These are phyloP conservation scores for Xiphorhynchus elegans DNA, from an alignment of 2,113 vertebrate species.

Conservation along the genomic window DNA sequence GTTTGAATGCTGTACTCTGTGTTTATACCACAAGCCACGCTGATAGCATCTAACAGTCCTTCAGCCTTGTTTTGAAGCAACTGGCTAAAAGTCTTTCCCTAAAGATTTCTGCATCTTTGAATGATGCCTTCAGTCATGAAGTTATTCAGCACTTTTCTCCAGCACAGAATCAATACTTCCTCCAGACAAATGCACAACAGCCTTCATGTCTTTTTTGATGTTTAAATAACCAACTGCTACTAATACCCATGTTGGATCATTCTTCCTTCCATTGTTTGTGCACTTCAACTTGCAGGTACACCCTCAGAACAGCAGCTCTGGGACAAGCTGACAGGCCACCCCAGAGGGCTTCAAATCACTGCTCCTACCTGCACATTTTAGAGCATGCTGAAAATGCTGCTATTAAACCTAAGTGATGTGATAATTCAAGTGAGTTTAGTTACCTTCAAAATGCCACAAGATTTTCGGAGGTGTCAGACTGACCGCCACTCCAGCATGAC, in stretches of 20 bases:
- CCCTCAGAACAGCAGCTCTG: neutral
- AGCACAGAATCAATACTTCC: neutral
- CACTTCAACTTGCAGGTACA: neutral
- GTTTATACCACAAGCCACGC: neutral
- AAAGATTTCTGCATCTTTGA: neutral
- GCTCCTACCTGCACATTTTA: neutral
- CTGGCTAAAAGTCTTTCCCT: neutral
- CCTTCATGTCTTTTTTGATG: neutral
- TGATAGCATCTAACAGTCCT: neutral
- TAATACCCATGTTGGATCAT: neutral
- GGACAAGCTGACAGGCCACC: neutral
- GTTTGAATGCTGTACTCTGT: fast-evolving
- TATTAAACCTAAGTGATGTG: neutral
- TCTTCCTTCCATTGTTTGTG: neutral
- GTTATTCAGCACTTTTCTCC: neutral
- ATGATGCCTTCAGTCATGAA: neutral
- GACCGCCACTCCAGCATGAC: neutral
- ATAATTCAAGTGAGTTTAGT: neutral
- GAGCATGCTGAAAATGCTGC: neutral
- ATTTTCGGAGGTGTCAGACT: neutral
- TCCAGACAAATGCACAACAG: neutral
- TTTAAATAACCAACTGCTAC: neutral
- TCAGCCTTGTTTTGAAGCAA: neutral
- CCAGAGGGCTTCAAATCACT: neutral
- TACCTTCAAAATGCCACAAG: neutral